Conservation (phyloP, 2,797 vertebrate genomes). For the Sitta carolinensis region DNA sequence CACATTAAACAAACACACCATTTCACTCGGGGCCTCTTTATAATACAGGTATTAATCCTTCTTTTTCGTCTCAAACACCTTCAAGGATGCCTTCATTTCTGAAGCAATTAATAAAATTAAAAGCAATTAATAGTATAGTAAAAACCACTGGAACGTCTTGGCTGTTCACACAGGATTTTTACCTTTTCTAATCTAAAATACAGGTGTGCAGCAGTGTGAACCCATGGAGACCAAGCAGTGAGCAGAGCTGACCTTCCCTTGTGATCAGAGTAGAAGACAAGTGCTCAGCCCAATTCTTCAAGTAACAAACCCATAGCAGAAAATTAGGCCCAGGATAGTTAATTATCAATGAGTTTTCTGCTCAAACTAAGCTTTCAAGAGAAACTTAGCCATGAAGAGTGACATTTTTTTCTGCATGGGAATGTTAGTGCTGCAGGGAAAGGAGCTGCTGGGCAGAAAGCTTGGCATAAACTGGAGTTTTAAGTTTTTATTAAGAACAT, state of each 20-base stretch:
- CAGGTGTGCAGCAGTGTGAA: neutral
- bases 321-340: neutral
- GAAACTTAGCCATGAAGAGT: neutral
- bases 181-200: neutral
- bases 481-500: neutral
- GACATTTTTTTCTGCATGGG: neutral
- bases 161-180: neutral
- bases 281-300: neutral
- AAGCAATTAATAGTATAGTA: neutral
- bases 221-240: neutral
- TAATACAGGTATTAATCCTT: neutral
- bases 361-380: neutral
- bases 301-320: neutral
- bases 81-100: neutral
- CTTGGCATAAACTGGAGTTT: neutral
- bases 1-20: neutral
- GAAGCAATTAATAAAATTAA: neutral
- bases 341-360: neutral
- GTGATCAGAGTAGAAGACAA: neutral
- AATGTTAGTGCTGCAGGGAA: neutral
- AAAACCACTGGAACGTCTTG: neutral
- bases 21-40: neutral
- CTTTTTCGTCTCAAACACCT: neutral
- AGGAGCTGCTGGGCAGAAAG: neutral
- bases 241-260: neutral